Evolutionary conservation across 2,113 vertebrate species (phyloP), one percentile per base, ranked within the genome.

Genomic region (Syngnathus scovelli): DNA sequence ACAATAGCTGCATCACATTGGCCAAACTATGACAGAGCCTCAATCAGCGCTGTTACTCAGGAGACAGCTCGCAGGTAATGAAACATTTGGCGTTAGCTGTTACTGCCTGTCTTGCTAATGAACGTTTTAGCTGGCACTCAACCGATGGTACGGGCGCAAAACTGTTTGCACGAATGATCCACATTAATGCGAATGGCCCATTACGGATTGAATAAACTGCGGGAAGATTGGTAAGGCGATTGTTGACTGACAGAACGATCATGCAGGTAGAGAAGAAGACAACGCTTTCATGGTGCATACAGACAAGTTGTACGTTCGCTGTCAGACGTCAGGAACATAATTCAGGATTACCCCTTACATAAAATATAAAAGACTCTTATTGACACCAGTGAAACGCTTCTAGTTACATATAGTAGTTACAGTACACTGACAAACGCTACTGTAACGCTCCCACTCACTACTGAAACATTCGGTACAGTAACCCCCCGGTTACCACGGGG

Each of bases 1-100:
- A 77, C 80, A 70, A 66, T 51, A 71, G 70, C 68, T 49, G 64
- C 64, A 72, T 72, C 66, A 74, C 62, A 60, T 64, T 69, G 9
- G 51, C 60, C 77, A 56, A 82, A 84, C 36, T 74, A 98, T 97
- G 96, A 97, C 94, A 92, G 95, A 98, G 92, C 93, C 94, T 80
- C 96, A 98, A 91, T 95, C 95, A 69, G 94, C 92, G 84, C 90
- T 98, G 92, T 91, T 98, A 85, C 93, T 98, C 89, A 93, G 94
- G 90, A 96, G 94, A 91, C 96, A 98, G 91, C 93, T 98, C 77
- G 95, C 96, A 95, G 96, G 96, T 98, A 93, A 90, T 80, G 79
- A 8, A 68, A 84, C 71, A 59, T 27, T 67, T 44, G 41, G 13
- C 39, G 65, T 65, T 70, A 65, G 62, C 23, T 18, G 75, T 38